A percentile compares a stretch with the other conserved stretches of the same genome.
Evolutionary conservation across 2,797 vertebrate genomes (phyloP).

Genomic region (Hippopotamyrus pictus): DNA sequence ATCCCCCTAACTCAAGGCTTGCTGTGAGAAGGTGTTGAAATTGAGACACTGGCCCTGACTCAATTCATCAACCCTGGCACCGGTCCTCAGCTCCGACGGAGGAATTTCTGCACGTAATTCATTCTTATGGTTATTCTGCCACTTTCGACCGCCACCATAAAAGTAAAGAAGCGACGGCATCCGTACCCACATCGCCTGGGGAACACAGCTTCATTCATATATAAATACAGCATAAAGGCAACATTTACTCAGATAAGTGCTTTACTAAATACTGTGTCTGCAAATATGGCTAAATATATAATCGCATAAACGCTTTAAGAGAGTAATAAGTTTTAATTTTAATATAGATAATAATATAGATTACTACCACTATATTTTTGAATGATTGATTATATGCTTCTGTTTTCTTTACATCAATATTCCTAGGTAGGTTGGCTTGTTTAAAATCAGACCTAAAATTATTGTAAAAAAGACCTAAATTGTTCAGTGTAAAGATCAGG

Average conservation of each 20-base stretch:
- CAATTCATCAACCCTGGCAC: not conserved
- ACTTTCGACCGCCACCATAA: not conserved
- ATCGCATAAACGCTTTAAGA: not conserved
- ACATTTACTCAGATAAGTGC: not conserved
- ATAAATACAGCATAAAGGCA: not conserved
- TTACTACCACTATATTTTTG: not conserved
- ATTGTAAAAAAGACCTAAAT: not conserved
- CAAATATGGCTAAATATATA: not conserved
- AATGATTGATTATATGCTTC: not conserved
- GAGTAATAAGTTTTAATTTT: not conserved
- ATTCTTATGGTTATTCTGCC: not conserved
- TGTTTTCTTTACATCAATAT: conserved; percentile 6
- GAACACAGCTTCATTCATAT: not conserved
- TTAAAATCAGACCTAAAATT: not conserved
- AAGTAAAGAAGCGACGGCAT: not conserved
- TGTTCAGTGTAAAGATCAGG: not conserved
- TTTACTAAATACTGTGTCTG: not conserved
- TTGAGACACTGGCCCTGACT: conserved; percentile 4
- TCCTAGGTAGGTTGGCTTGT: not conserved
- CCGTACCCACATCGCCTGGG: not conserved
- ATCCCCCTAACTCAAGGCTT: not conserved
- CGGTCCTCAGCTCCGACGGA: not conserved
- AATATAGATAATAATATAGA: not conserved
- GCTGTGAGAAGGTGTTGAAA: conserved; percentile 2
- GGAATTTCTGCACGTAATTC: not conserved